Percentiles rank a stretch among this genome's conserved stretches.
These are phyloP conservation scores for Nothocercus nigrocapillus DNA, from an alignment of 2,113 vertebrate genomes.

Conservation along the genomic window DNA sequence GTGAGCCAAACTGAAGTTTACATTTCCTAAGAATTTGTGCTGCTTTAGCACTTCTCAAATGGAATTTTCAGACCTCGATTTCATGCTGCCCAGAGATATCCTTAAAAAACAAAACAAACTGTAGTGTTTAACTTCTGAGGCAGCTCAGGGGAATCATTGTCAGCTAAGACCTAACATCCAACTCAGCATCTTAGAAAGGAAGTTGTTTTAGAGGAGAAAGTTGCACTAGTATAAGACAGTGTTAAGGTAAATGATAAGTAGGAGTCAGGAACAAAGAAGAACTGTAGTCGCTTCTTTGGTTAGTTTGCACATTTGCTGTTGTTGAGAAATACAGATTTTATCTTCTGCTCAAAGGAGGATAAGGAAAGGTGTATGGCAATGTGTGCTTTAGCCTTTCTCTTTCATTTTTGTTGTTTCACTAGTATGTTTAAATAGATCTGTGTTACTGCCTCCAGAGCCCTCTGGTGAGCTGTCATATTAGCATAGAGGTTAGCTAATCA, in stretches of 20 bases:
- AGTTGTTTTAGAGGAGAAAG: not conserved
- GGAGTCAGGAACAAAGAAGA: not conserved
- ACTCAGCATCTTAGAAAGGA: not conserved
- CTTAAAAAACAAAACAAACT: not conserved
- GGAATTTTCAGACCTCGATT: not conserved
- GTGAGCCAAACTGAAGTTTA: not conserved
- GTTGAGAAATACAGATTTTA: not conserved
- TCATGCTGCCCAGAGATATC: not conserved
- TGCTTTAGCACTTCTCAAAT: not conserved
- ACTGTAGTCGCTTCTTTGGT: not conserved
- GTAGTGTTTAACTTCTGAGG: not conserved
- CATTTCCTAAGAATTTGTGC: not conserved
- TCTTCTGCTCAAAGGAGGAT: not conserved
- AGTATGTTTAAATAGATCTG: not conserved
- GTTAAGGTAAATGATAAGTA: not conserved
- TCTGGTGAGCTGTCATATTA: fast-evolving
- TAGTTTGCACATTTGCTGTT: not conserved
- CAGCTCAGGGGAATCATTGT: not conserved
- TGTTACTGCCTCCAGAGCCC: not conserved
- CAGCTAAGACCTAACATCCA: not conserved
- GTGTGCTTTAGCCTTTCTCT: not conserved
- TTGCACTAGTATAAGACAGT: not conserved
- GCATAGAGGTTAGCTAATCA: not conserved
- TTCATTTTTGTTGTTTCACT: not conserved
- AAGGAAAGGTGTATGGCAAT: fast-evolving